Conservation (phyloP, 2,113 vertebrate species). For the Rana temporaria region DNA sequence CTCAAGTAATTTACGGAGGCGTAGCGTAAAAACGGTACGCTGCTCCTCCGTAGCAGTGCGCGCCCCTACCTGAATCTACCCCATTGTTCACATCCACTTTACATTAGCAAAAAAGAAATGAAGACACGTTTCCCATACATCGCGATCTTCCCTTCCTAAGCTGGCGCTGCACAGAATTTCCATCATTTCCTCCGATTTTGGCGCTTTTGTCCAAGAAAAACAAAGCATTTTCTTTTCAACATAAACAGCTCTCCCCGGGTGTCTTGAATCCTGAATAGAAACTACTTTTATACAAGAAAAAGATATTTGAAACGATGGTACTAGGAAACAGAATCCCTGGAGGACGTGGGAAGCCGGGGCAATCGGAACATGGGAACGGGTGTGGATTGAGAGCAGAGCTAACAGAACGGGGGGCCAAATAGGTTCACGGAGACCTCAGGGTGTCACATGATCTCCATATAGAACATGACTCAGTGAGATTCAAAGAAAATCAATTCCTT, state of each 20-base stretch:
- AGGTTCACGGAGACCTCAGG: slow-evolving; percentile 72
- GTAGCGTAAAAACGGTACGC: no score
- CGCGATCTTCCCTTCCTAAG: no score
- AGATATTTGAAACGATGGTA: slow-evolving; percentile 3
- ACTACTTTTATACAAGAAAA: slow-evolving; percentile 26
- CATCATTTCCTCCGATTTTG: no score
- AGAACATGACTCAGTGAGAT: slow-evolving; percentile 62
- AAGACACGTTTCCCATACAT: no score
- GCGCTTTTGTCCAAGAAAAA: slow-evolving; percentile 8
- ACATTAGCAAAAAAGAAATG: no score
- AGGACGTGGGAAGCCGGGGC: slow-evolving; percentile 22
- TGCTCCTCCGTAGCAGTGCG: no score
- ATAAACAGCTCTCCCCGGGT: slow-evolving; percentile 32
- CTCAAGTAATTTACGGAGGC: no score
- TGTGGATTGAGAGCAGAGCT: slow-evolving; percentile 33
- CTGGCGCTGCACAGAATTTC: no score
- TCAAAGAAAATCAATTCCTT: slow-evolving; percentile 77
- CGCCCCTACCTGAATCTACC: no score
- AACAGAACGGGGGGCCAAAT: slow-evolving; percentile 57
- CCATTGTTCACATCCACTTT: no score
- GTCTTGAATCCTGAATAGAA: neutral
- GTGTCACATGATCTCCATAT: slow-evolving; percentile 65
- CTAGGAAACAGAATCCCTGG: neutral
- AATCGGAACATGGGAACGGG: neutral
- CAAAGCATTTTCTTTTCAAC: slow-evolving; percentile 6